phyloP scores from a whole-genome alignment of 37 sponge, comb jelly and placozoan species.

The Halisarca cf. caerulea region DNA sequence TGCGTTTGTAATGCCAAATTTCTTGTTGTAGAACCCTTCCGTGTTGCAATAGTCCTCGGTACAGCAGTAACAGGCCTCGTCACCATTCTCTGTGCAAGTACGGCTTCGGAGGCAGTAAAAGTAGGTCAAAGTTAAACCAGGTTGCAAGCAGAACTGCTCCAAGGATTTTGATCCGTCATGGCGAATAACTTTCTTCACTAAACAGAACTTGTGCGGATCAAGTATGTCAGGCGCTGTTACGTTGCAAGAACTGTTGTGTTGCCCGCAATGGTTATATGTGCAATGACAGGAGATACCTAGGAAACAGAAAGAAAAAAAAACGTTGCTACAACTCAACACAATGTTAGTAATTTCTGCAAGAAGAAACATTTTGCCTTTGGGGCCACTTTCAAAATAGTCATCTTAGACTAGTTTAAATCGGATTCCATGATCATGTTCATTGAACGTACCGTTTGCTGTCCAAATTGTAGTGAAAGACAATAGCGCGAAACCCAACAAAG shows the following conservation, averaged over 20 bases:
- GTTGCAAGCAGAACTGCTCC: neutral
- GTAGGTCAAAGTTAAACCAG: neutral
- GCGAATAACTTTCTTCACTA: neutral
- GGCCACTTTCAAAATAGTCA: neutral
- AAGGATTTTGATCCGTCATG: neutral
- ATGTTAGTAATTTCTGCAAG: too few species aligned
- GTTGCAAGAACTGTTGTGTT: too few species aligned
- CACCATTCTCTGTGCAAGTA: neutral
- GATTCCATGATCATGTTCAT: conserved; percentile 3
- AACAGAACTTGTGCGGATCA: too few species aligned
- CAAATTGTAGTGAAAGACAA: neutral
- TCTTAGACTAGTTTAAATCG: neutral
- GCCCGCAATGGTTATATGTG: neutral
- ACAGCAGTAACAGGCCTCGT: conserved; percentile 8
- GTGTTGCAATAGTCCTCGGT: neutral
- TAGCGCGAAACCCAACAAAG: too few species aligned
- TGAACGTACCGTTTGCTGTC: conserved; percentile 3
- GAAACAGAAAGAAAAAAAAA: neutral
- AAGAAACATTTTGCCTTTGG: neutral
- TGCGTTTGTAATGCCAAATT: neutral
- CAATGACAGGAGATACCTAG: neutral
- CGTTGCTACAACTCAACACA: too few species aligned
- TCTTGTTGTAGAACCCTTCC: neutral
- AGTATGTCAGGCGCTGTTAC: too few species aligned
- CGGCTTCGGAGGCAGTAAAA: too few species aligned